Conservation (phyloP, 1,140 invertebrate genomes). For the Brachionus calyciflorus region DNA sequence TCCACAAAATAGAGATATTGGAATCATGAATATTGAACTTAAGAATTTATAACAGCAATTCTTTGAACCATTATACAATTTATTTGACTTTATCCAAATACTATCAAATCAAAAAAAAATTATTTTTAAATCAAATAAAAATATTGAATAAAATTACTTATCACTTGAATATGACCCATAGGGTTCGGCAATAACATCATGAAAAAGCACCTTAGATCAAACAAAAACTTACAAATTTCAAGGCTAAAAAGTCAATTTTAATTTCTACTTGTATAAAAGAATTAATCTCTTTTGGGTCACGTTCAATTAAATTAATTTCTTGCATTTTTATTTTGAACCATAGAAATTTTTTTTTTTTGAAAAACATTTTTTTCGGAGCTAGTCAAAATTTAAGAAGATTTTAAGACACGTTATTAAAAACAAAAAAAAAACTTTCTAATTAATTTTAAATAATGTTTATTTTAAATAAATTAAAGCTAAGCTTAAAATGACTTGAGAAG, state of each 20-base stretch:
- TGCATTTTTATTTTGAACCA: background rate
- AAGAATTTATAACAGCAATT: background rate
- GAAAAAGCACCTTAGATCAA: background rate
- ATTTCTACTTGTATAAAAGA: background rate
- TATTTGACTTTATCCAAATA: background rate
- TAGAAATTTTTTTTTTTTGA: too few relatives aligned
- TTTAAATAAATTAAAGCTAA: background rate
- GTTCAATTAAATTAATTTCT: conserved; percentile 19
- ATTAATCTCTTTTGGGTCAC: conserved; percentile 12
- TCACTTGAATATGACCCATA: too few relatives aligned
- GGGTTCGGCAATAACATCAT: conserved; percentile 23
- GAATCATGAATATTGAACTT: background rate
- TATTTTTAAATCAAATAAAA: background rate
- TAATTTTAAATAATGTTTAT: background rate
- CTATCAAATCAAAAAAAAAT: background rate
- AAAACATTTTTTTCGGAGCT: too few relatives aligned
- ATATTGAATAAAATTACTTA: too few relatives aligned
- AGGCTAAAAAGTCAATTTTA: background rate
- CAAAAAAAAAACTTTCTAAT: background rate
- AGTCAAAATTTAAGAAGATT: background rate
- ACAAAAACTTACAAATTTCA: background rate
- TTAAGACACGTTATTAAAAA: background rate
- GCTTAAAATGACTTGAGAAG: too few relatives aligned
- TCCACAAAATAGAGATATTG: background rate
- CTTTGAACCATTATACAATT: background rate